Evolutionary conservation across 2,888 invertebrate species (phyloP).

Genomic region (Thalpophila matura): DNA sequence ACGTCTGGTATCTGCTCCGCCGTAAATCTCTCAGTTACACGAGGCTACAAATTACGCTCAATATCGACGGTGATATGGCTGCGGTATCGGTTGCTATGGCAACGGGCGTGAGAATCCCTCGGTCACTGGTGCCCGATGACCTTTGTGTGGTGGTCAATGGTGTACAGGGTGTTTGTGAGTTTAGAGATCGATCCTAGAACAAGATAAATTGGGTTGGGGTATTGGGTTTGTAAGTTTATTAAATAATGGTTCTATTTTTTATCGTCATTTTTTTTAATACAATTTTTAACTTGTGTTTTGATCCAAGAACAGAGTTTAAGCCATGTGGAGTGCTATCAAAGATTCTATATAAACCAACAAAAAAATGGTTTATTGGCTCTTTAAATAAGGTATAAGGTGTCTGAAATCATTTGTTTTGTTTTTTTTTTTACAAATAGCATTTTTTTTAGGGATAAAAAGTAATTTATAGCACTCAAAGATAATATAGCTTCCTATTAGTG

Average conservation of each 20-base stretch:
- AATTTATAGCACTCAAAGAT: too few species aligned
- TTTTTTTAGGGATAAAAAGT: too few species aligned
- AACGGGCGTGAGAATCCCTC: slow-evolving; percentile 81
- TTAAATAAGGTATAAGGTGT: too few species aligned
- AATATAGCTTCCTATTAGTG: too few species aligned
- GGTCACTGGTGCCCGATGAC: slow-evolving; percentile 63
- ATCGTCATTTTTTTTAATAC: too few species aligned
- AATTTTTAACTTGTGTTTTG: too few species aligned
- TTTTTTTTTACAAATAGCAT: too few species aligned
- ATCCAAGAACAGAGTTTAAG: too few species aligned
- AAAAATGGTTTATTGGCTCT: too few species aligned
- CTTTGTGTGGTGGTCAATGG: slow-evolving; percentile 59
- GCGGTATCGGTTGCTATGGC: slow-evolving; percentile 79
- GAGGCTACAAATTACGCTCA: slow-evolving; percentile 87
- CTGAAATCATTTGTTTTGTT: too few species aligned
- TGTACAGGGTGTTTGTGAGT: slow-evolving; percentile 49
- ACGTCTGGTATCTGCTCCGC: slow-evolving; percentile 68
- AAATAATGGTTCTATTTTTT: background rate
- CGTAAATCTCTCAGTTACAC: slow-evolving; percentile 80
- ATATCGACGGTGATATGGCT: slow-evolving; percentile 80
- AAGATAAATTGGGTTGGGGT: slow-evolving; percentile 1
- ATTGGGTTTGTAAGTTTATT: background rate
- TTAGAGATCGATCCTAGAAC: slow-evolving; percentile 13
- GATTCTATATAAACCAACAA: too few species aligned
- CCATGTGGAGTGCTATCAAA: too few species aligned